Conservation (phyloP, 2,888 invertebrate genomes). For the Parnassius glacialis region DNA sequence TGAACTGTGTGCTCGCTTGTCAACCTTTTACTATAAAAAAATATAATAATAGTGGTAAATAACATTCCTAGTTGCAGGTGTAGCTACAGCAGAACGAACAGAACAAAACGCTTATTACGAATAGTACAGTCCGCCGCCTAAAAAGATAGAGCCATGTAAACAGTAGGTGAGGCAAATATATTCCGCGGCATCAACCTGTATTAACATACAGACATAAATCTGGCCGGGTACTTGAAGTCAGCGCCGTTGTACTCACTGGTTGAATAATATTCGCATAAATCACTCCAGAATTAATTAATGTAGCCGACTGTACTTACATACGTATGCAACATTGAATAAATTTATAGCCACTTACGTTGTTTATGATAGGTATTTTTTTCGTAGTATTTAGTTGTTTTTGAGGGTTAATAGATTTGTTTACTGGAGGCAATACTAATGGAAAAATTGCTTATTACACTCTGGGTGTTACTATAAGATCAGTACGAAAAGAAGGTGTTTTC, state of each 20-base stretch:
- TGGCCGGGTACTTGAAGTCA: conserved; percentile 47
- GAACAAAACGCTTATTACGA: background rate
- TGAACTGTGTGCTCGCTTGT: too few species aligned
- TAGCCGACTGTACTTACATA: conserved; percentile 43
- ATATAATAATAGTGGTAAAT: too few species aligned
- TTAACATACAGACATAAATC: conserved; percentile 61
- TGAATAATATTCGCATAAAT: conserved; percentile 76
- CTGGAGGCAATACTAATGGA: too few species aligned
- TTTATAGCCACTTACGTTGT: conserved; percentile 10
- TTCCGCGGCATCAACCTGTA: conserved; percentile 47
- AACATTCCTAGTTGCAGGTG: too few species aligned
- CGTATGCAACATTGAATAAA: conserved; percentile 28
- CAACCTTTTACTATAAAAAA: too few species aligned
- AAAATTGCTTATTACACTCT: too few species aligned
- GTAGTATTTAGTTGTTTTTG: conserved; percentile 9
- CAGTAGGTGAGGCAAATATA: conserved; percentile 41
- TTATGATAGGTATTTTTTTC: conserved; percentile 8
- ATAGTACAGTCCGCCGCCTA: background rate
- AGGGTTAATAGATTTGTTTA: too few species aligned
- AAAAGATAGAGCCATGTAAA: conserved; percentile 19
- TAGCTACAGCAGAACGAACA: too few species aligned
- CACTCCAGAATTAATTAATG: conserved; percentile 71
- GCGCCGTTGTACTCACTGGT: conserved; percentile 40
- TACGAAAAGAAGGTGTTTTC: too few species aligned
- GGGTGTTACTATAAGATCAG: too few species aligned